phyloP scores from a whole-genome alignment of 2,113 vertebrate species.

The Bombycilla garrulus region DNA sequence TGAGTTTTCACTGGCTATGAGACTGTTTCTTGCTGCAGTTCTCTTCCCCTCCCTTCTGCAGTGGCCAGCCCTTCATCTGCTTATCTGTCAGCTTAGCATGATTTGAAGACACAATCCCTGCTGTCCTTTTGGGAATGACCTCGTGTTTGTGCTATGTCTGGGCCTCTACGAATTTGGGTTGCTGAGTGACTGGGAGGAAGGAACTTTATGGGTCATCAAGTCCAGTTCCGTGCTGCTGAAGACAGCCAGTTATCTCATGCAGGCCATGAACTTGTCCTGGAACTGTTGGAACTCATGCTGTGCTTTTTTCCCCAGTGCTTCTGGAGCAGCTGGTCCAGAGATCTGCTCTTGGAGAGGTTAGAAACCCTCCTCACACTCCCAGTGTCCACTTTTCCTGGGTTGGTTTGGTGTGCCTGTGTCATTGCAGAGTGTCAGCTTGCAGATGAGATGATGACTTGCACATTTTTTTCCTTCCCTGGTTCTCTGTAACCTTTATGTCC shows the following conservation, averaged over 20 bases:
- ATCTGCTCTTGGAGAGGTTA: slow-evolving; percentile 23
- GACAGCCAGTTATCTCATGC: neutral
- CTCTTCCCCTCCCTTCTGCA: neutral
- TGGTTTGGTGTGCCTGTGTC: neutral
- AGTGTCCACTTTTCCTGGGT: neutral
- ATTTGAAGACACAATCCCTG: neutral
- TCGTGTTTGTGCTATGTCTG: neutral
- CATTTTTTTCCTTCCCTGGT: neutral
- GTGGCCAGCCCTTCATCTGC: neutral
- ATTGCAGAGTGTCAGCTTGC: slow-evolving; percentile 11
- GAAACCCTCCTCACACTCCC: neutral
- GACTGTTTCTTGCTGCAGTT: neutral
- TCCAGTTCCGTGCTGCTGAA: neutral
- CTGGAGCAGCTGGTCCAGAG: slow-evolving; percentile 30
- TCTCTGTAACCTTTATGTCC: neutral
- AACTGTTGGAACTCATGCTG: neutral
- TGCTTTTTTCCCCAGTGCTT: slow-evolving; percentile 1
- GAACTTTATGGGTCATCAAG: neutral
- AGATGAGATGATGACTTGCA: slow-evolving; percentile 46
- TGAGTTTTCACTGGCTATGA: neutral
- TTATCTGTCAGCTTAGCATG: slow-evolving; percentile 40
- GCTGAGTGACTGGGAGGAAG: neutral
- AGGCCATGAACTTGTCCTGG: neutral
- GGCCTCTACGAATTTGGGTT: neutral
- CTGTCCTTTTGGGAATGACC: neutral